phyloP scores from a whole-genome alignment of 2,888 invertebrate species.

The Chymomyza caudatula region DNA sequence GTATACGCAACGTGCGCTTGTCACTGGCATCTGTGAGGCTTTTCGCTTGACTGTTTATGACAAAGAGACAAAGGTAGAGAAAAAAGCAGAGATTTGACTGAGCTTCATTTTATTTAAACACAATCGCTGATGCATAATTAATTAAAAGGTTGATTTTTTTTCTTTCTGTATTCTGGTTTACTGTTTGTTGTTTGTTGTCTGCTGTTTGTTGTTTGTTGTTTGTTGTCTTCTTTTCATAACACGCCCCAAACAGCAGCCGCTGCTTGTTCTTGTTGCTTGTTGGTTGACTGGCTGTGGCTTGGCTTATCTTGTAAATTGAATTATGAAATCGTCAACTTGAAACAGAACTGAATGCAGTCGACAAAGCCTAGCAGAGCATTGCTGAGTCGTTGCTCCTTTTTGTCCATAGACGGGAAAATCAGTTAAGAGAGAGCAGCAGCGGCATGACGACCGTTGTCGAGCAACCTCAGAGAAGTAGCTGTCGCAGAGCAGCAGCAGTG shows the following conservation, averaged over 20 bases:
- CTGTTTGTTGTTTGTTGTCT: conserved; percentile 34
- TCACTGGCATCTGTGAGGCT: conserved; percentile 8
- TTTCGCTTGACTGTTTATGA: conserved; percentile 6
- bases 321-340: conserved; percentile 76
- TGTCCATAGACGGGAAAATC: conserved; percentile 65
- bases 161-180: conserved; percentile 24
- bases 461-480: no score
- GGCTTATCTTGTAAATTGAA: conserved; percentile 76
- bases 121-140: conserved; percentile 76
- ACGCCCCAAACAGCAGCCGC: conserved; percentile 55
- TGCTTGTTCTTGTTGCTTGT: conserved; percentile 16
- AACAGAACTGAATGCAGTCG: conserved; percentile 58
- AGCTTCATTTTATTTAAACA: conserved; percentile 61
- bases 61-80: conserved; percentile 16
- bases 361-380: conserved; percentile 13
- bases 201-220: conserved; percentile 35
- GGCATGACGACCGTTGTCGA: conserved; percentile 57
- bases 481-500: conserved; percentile 22
- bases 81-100: conserved; percentile 47
- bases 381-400: conserved; percentile 61
- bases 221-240: conserved; percentile 48
- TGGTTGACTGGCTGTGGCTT: conserved; percentile 44
- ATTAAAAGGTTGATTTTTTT: conserved; percentile 53
- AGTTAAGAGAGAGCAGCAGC: conserved; percentile 58
- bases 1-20: conserved; percentile 45